Evolutionary conservation across 2,113 vertebrate species (phyloP), one percentile per base, ranked within the genome.

Genomic region (Furnarius figulus): DNA sequence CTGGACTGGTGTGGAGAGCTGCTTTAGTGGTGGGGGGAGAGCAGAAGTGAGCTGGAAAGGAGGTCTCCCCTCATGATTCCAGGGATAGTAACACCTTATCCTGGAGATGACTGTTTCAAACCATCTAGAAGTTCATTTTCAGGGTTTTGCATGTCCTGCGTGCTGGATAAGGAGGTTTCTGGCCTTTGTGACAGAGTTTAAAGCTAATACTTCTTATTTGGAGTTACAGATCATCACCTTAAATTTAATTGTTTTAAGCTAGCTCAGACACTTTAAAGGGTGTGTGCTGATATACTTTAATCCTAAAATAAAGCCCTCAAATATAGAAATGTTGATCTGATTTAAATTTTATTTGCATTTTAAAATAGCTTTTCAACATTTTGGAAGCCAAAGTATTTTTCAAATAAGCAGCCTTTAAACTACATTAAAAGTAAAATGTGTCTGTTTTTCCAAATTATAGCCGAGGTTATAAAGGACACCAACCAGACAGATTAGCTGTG

Each of bases 301-400:
- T 90, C 75, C 55, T 74, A 63, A 93, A 93, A 84, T 40, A 87
- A 85, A 71, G 1, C 25, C 27, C 15, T 85, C 33, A 72, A 81
- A 92, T 78, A 74, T 4, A 78, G 76, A 92, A 87, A 72, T 65
- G 35, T 55, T 93, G 63, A 68, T 83, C 30, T 87, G 65, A 50
- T 31, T 85, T 72, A 67, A 44, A 56, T 85, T 89, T 87, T 81
- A 52, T 81, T 93, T 93, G 39, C 23, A 58, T 79, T 96, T 96
- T 84, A 52, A 86, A 94, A 84, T 52, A 88, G 20, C 33, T 56
- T 92, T 94, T 86, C 67, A 80, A 18, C 39, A 61, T 90, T 84
- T 90, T 74, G 59, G 47, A 90, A 91, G 37, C 24, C 44, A 80
- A 89, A 83, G 20, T 89, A 59, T 88, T 95, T 96, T 91, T 91